Conservation (phyloP, 2,888 invertebrate species). For the Parnassius orleans region DNA sequence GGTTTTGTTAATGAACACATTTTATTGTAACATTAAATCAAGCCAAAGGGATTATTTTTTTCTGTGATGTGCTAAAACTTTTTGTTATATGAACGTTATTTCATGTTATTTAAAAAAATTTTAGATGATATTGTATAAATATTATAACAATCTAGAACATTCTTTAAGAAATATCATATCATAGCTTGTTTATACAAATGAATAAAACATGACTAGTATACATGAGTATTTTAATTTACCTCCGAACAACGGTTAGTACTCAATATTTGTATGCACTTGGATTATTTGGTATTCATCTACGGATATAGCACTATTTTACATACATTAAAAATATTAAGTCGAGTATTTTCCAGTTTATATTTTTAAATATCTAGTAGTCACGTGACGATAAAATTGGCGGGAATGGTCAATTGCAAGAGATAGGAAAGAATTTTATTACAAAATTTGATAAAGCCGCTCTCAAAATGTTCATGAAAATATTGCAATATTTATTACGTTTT, state of each 20-base stretch:
- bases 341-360: neutral
- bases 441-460: too few species aligned
- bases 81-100: too few species aligned
- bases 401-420: neutral
- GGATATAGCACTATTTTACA: slow-evolving; percentile 10
- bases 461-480: neutral
- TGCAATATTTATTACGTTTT: neutral
- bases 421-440: too few species aligned
- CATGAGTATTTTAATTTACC: slow-evolving; percentile 25
- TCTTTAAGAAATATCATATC: slow-evolving; percentile 5
- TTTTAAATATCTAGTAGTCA: neutral
- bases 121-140: too few species aligned
- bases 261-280: slow-evolving; percentile 14
- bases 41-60: too few species aligned
- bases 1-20: too few species aligned
- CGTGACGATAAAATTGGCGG: slow-evolving; percentile 1
- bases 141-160: neutral
- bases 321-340: neutral
- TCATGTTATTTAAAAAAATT: too few species aligned
- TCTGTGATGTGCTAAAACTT: too few species aligned
- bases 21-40: too few species aligned
- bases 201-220: slow-evolving; percentile 26
- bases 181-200: slow-evolving; percentile 29
- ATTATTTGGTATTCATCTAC: slow-evolving; percentile 20
- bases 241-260: slow-evolving; percentile 7